Evolutionary conservation across 2,797 vertebrate genomes (phyloP).

Genomic region (Spea hammondii): DNA sequence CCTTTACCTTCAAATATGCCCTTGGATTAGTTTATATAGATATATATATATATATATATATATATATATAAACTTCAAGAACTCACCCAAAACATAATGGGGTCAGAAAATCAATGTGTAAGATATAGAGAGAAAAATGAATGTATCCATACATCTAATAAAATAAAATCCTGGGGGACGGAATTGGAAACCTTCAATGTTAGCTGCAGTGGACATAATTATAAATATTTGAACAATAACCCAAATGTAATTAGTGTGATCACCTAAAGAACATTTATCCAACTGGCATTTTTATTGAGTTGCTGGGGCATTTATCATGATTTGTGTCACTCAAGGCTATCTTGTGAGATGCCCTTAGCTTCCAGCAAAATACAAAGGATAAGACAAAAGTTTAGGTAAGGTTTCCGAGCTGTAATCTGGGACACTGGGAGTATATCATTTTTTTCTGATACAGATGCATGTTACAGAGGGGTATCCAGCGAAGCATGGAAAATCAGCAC

Average conservation of each 20-base stretch:
- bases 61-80: background rate
- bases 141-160: background rate
- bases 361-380: background rate
- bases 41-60: no score
- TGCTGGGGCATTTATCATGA: background rate
- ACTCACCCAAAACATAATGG: background rate
- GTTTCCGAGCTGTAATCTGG: constrained; percentile 19
- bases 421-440: background rate
- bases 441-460: constrained; percentile 13
- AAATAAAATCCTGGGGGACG: background rate
- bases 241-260: background rate
- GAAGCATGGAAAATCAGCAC: constrained; percentile 34
- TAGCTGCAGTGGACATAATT: background rate
- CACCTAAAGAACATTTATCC: background rate
- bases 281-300: background rate
- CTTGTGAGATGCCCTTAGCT: background rate
- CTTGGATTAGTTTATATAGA: no score
- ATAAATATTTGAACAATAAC: background rate
- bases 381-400: constrained; percentile 11
- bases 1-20: no score
- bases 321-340: constrained; percentile 2
- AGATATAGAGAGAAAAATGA: background rate
- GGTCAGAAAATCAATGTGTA: background rate
- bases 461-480: constrained; percentile 7
- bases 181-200: constrained; percentile 19